Conservation (phyloP, 2,113 vertebrate genomes). For the Scatophagus argus region DNA sequence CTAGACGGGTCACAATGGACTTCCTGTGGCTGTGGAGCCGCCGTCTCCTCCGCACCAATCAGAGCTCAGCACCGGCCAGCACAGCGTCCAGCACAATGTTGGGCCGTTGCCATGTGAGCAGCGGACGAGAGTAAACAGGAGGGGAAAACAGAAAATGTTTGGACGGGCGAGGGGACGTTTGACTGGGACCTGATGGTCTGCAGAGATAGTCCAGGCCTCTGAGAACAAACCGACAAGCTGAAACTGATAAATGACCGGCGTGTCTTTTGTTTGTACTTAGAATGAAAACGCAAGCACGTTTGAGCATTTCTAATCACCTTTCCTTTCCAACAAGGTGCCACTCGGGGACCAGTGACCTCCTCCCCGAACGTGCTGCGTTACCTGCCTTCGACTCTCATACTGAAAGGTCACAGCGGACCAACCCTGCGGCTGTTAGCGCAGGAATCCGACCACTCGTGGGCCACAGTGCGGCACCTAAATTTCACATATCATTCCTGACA, state of each 20-base stretch:
- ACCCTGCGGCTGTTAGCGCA: not conserved
- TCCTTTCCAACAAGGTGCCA: not conserved
- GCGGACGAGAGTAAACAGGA: conserved; percentile 51
- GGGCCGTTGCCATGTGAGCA: conserved; percentile 47
- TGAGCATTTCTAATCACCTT: not conserved
- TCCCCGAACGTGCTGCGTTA: not conserved
- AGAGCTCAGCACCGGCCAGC: conserved; percentile 24
- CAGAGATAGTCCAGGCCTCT: conserved; percentile 9
- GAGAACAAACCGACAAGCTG: not conserved
- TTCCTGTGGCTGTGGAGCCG: conserved; percentile 50
- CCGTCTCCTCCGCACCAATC: conserved; percentile 51
- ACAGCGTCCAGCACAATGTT: conserved; percentile 37
- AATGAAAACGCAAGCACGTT: not conserved
- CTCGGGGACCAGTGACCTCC: not conserved
- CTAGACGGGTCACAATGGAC: conserved; percentile 54
- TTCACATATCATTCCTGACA: conserved; percentile 19
- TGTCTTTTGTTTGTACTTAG: not conserved
- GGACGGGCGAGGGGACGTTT: conserved; percentile 33
- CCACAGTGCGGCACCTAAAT: not conserved
- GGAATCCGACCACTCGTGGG: not conserved
- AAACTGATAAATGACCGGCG: not conserved
- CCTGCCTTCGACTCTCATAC: not conserved
- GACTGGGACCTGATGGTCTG: conserved; percentile 39
- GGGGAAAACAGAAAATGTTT: conserved; percentile 40
- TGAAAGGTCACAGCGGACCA: not conserved